Percentiles rank a stretch among this genome's conserved stretches.
Conservation (phyloP, 2,888 invertebrate genomes). For the Apoda limacodes region DNA sequence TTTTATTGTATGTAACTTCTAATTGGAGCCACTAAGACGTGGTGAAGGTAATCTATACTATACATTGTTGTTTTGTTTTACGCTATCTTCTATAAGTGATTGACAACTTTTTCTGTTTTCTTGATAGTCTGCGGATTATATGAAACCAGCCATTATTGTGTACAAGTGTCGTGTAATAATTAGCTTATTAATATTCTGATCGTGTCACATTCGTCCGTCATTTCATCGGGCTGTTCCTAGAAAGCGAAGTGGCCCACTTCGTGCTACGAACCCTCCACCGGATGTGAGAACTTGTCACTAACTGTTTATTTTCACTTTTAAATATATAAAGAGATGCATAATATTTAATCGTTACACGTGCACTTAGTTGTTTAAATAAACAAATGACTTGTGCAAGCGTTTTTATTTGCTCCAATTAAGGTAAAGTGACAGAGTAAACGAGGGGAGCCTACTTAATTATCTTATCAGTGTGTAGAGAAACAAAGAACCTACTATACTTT, state of each 20-base stretch:
- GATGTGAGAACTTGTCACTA: conserved; percentile 39
- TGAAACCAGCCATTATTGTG: too few relatives aligned
- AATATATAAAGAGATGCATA: conserved; percentile 25
- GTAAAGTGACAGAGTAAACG: conserved; percentile 28
- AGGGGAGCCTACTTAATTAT: conserved; percentile 30
- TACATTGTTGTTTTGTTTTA: too few relatives aligned
- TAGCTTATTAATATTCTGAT: conserved; percentile 41
- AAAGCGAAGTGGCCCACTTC: conserved; percentile 54
- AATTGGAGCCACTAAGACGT: too few relatives aligned
- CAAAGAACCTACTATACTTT: conserved; percentile 34
- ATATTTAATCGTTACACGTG: too few relatives aligned
- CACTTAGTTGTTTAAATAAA: too few relatives aligned
- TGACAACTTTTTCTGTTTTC: too few relatives aligned
- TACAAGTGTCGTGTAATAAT: conserved; percentile 26
- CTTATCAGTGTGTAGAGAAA: conserved; percentile 41
- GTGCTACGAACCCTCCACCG: conserved; percentile 35
- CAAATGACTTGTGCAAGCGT: conserved; percentile 15
- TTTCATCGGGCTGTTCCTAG: conserved; percentile 54
- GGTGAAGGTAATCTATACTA: too few relatives aligned
- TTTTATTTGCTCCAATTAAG: conserved; percentile 22
- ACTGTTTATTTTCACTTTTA: conserved; percentile 59
- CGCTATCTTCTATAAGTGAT: too few relatives aligned
- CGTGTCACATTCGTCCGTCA: conserved; percentile 36
- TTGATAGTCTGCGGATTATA: too few relatives aligned
- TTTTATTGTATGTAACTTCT: too few relatives aligned